phyloP scores from a whole-genome alignment of 2,113 vertebrate species.

The Vicugna pacos region DNA sequence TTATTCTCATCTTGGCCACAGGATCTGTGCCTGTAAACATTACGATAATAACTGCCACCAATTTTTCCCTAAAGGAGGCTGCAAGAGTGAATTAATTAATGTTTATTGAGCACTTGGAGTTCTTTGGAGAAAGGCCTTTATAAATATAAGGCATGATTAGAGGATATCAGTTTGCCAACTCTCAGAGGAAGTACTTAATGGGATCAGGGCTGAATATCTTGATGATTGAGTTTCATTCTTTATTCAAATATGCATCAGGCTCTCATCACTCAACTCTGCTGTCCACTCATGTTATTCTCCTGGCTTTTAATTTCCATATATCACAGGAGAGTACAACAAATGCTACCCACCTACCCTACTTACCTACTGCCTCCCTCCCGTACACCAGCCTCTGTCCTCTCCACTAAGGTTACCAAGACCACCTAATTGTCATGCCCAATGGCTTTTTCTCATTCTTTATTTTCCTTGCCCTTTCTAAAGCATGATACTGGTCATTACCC shows the following conservation, averaged over 20 bases:
- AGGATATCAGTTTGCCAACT: slow-evolving; percentile 63
- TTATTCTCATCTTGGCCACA: background rate
- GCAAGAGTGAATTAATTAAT: slow-evolving; percentile 54
- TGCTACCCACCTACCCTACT: background rate
- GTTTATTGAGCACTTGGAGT: slow-evolving; percentile 65
- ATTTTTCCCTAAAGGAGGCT: slow-evolving; percentile 17
- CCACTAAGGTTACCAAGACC: background rate
- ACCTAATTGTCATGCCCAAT: background rate
- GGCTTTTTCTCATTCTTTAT: background rate
- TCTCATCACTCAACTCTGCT: slow-evolving; percentile 2
- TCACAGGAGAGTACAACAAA: background rate
- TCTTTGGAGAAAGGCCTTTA: slow-evolving; percentile 73
- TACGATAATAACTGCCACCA: slow-evolving; percentile 2
- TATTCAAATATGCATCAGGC: slow-evolving; percentile 36
- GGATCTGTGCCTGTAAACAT: background rate
- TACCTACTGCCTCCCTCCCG: background rate
- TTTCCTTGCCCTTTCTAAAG: background rate
- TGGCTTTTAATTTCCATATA: background rate
- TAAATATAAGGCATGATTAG: slow-evolving; percentile 73
- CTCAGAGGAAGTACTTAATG: slow-evolving; percentile 69
- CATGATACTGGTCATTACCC: background rate
- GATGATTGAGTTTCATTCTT: slow-evolving; percentile 62
- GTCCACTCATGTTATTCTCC: background rate
- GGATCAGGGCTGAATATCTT: slow-evolving; percentile 62
- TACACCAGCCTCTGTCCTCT: background rate